Conservation (phyloP, 2,888 invertebrate species). For the Platyscelio sp. region DNA sequence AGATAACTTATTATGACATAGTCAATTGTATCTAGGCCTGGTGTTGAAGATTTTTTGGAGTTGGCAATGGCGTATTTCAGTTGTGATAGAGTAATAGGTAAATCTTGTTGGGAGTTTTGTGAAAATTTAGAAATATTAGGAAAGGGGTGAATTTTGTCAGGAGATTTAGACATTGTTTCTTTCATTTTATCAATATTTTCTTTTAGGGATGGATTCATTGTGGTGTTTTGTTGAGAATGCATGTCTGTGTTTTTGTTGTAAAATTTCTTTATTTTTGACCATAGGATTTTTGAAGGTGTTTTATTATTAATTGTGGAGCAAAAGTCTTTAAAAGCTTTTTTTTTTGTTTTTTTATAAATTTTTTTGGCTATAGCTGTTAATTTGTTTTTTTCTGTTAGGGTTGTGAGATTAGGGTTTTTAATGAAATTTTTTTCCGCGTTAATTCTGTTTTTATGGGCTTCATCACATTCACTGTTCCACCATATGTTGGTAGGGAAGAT, state of each 20-base stretch:
- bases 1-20: not conserved
- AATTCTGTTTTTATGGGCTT: not conserved
- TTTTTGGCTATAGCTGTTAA: conserved; percentile 2
- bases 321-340: conserved; percentile 6
- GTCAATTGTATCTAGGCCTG: not conserved
- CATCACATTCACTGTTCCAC: conserved; percentile 30
- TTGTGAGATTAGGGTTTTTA: not conserved
- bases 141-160: not conserved
- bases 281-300: conserved; percentile 9
- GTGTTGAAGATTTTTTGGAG: not conserved
- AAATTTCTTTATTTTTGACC: conserved; percentile 40
- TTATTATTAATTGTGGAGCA: not conserved
- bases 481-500: not conserved
- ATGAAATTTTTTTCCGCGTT: conserved; percentile 27
- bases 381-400: conserved; percentile 20
- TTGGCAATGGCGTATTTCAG: not conserved
- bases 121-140: not conserved
- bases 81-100: not conserved
- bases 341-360: conserved; percentile 13
- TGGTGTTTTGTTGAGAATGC: not conserved
- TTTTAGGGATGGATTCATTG: not conserved
- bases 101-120: not conserved
- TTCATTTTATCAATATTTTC: not conserved
- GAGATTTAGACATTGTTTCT: not conserved
- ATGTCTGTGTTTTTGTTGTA: conserved; percentile 28